A percentile compares a stretch with the other conserved stretches of the same genome.
phyloP scores from a whole-genome alignment of 2,888 invertebrate species.

The Gryllus longicercus region DNA sequence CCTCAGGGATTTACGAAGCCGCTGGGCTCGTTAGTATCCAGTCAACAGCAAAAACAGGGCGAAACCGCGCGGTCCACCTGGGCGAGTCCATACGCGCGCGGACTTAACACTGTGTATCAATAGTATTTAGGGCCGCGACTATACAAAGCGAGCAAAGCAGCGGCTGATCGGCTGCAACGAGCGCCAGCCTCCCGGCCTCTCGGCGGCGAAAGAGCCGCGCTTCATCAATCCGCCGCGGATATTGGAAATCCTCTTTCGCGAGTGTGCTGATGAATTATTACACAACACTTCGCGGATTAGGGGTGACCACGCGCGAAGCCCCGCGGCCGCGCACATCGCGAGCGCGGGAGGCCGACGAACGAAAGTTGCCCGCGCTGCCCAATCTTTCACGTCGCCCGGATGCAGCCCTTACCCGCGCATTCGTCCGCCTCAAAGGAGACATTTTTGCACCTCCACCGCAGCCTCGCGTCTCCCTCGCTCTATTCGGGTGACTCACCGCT shows the following conservation, averaged over 20 bases:
- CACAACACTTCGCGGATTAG: background rate
- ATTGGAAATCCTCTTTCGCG: background rate
- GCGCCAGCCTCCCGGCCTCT: background rate
- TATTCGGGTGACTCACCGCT: no score
- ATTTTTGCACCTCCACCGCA: background rate
- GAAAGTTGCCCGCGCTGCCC: background rate
- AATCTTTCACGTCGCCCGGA: background rate
- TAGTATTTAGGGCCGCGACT: background rate
- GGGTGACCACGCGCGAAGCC: background rate
- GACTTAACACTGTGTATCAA: background rate
- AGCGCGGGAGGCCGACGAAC: background rate
- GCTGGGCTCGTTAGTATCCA: background rate
- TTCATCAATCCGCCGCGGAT: background rate
- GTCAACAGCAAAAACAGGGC: background rate
- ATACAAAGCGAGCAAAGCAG: background rate
- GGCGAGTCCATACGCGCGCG: background rate
- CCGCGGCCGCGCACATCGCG: background rate
- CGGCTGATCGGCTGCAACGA: background rate
- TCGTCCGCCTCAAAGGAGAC: background rate
- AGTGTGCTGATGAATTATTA: background rate
- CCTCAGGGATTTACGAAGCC: background rate
- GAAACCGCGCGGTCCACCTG: background rate
- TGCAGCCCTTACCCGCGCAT: background rate
- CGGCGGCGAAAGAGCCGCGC: background rate
- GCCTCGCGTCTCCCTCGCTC: no score